These are phyloP conservation scores for Loriculus beryllinus DNA, from an alignment of 2,797 vertebrate species.

Conservation along the genomic window DNA sequence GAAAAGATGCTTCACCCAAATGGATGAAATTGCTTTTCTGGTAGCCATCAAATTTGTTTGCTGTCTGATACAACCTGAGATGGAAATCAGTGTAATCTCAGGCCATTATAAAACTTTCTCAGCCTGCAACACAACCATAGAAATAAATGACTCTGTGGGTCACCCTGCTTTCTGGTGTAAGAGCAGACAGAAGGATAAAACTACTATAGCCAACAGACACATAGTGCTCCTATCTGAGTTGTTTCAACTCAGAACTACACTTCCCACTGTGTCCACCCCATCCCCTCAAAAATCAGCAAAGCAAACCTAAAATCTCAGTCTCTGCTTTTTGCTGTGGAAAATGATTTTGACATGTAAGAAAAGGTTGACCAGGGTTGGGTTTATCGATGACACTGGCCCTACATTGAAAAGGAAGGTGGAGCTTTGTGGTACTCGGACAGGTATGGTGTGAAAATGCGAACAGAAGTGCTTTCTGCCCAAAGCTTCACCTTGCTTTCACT, in stretches of 20 bases:
- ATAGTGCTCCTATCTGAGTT: not conserved
- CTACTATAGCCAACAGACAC: not conserved
- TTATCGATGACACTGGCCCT: fast-evolving
- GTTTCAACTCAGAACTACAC: not conserved
- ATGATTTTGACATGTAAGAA: not conserved
- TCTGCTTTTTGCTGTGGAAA: not conserved
- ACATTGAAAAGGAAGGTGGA: not conserved
- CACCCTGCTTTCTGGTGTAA: not conserved
- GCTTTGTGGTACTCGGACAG: not conserved
- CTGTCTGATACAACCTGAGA: not conserved
- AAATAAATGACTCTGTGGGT: not conserved
- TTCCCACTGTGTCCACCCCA: not conserved
- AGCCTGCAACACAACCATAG: not conserved
- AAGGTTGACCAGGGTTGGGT: fast-evolving
- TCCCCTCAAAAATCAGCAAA: not conserved
- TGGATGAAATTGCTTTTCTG: not conserved
- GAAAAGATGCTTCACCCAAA: not conserved
- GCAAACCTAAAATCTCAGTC: not conserved
- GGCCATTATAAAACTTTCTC: not conserved
- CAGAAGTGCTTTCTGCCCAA: not conserved
- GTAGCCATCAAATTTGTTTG: not conserved
- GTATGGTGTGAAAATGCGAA: not conserved
- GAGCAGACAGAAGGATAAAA: not conserved
- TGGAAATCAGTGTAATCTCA: not conserved
- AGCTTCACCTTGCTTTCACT: not conserved